Base-by-base conservation (phyloP, 2,113 vertebrate genomes). In the Neogale vison region DNA sequence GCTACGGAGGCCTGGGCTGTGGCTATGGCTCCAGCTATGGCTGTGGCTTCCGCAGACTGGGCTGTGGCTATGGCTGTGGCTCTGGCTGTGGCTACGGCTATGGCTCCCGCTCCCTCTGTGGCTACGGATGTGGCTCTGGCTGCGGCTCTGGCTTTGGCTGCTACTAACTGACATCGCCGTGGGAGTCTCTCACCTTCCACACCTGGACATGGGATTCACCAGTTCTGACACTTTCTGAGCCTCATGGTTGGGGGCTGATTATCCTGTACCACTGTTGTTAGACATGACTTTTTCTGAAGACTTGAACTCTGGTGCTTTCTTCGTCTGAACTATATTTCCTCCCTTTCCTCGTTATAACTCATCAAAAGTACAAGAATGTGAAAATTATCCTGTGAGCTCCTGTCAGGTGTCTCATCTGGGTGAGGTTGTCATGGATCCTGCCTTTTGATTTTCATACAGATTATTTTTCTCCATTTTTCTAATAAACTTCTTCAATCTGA, bases 401-500 rank as follows among this genome's bases (percentile, higher is more conserved):
- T 80, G 3, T 12, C 7, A 13, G 20, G 4, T 61, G 45, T 57
- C 24, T 76, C 50, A 11, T 31, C 23, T 7, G 7, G 11, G 63
- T 24, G 17, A 26, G n/a, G 8, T 2, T 87, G 2, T 45, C 42
- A 71, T 7, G 50, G 15, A 88, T 31, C 4, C 4, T 63, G 42
- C 26, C 61, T 74, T 71, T 71, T 31, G 23, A 29, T 29, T 83
- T 87, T 57, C 20, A 86, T 74, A 20, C 29, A 61, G 14, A 12
- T 6, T 42, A 7, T 47, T 77, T 76, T 90, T 93, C 47, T 76
- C 45, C n/a, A 34, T 57, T 72, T 96, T 57, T 17, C 6, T 39
- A 97, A 96, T 97, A 97, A 97, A 97, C 1, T 4, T 88, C 20
- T 69, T 93, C 29, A 91, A 76, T 85, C 15, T 76, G 29, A 11